Evolutionary conservation across 2,113 vertebrate genomes (phyloP), one percentile per base, ranked within the genome.

Genomic region (Neolamprologus hecqui): DNA sequence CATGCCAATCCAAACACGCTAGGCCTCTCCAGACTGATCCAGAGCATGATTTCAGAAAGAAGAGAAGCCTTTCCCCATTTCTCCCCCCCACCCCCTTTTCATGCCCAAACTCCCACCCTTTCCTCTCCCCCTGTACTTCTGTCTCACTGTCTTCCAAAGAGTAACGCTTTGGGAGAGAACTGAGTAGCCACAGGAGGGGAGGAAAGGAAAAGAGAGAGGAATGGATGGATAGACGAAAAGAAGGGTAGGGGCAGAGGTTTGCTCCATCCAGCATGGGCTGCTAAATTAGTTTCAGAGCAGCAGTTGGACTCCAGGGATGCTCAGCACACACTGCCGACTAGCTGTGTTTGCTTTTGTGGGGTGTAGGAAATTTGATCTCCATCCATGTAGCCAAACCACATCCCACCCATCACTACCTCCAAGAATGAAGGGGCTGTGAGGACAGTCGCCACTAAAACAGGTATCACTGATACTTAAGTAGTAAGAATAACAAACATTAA

Each of bases 241-340:
- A 77, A 86, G 60, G 85, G 82, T 84, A 89, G 89, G 90, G 84
- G 95, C 89, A 93, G 94, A 93, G 88, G 91, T 96, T 97, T 94
- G 96, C 96, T 97, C 95, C 96, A 96, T 96, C 96, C 96, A 95
- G 96, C 95, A 93, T 94, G 94, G 95, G 95, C 96, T 95, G 96
- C 96, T 97, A 97, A 97, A 97, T 97, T 96, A 94, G 96, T 97
- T 97, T 97, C 96, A 97, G 96, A 96, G 95, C 97, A 96, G 96
- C 77, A 96, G 96, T 97, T 96, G 96, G 95, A 95, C 96, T 96
- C 97, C 93, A 90, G 96, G 95, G 93, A 96, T 92, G 81, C 95
- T 82, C 90, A 90, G 92, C 93, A 92, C 93, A 95, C 92, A 94
- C 89, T 93, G 93, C 88, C 86, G 92, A 92, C 93, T 90, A 89